Evolutionary conservation across 2,888 invertebrate genomes (phyloP).

Genomic region (Xestia c-nigrum): DNA sequence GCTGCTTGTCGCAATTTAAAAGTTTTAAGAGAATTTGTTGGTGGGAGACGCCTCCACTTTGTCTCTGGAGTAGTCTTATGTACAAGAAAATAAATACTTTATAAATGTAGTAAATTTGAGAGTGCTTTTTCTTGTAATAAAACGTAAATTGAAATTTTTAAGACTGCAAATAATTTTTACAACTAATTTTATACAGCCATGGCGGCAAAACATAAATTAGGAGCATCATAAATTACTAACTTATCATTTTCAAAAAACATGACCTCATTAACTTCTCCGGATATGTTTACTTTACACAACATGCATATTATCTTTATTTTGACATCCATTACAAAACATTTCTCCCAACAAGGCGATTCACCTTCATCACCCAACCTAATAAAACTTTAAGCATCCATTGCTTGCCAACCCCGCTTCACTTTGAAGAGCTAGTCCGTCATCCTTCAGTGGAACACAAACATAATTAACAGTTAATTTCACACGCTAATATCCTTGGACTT

Average conservation of each 20-base stretch:
- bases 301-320: neutral
- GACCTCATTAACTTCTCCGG: neutral
- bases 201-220: neutral
- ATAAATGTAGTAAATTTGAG: constrained; percentile 11
- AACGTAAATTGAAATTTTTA: constrained; percentile 23
- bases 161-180: neutral
- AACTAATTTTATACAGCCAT: neutral
- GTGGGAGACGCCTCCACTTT: constrained; percentile 23
- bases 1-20: constrained; percentile 64
- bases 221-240: neutral
- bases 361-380: constrained; percentile 24
- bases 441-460: constrained; percentile 52
- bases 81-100: constrained; percentile 46
- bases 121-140: constrained; percentile 16
- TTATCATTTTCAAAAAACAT: neutral
- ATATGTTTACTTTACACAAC: neutral
- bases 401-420: constrained; percentile 17
- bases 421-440: constrained; percentile 19
- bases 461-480: constrained; percentile 61
- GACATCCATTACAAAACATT: constrained; percentile 3
- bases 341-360: neutral
- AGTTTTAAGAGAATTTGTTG: constrained; percentile 55
- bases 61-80: constrained; percentile 37
- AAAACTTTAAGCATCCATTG: constrained; percentile 34
- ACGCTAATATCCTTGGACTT: constrained; percentile 61